Percentiles rank a stretch among this genome's conserved stretches.
Evolutionary conservation across 2,797 vertebrate genomes (phyloP).

Genomic region (Trachops cirrhosus): DNA sequence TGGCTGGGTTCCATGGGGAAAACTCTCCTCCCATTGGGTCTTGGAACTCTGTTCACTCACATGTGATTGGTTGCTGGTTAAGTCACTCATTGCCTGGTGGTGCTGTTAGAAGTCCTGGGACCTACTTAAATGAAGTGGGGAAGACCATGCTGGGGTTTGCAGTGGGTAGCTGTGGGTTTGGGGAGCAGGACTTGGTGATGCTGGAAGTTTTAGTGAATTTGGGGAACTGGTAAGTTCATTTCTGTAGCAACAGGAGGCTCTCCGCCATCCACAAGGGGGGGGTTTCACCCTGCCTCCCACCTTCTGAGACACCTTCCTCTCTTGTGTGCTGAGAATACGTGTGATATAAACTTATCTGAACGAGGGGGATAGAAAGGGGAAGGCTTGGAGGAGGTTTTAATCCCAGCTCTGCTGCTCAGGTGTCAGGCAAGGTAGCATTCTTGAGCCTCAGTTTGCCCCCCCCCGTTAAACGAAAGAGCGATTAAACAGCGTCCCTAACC

Average conservation of each 20-base stretch:
- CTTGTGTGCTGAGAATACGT: fast-evolving
- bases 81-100: background rate
- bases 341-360: fast-evolving
- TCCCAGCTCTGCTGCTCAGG: background rate
- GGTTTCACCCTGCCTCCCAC: background rate
- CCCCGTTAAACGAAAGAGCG: background rate
- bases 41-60: fast-evolving
- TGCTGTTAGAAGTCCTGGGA: background rate
- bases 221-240: background rate
- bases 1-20: background rate
- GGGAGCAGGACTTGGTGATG: background rate
- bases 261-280: background rate
- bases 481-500: background rate
- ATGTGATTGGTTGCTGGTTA: background rate
- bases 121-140: background rate
- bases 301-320: background rate
- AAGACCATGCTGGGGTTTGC: fast-evolving
- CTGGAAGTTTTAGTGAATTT: background rate
- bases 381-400: background rate
- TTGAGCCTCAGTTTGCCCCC: background rate
- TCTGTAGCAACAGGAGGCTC: background rate
- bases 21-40: background rate
- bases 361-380: fast-evolving
- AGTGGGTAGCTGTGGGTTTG: background rate
- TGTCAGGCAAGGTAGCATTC: background rate